Conservation (phyloP, 2,888 invertebrate genomes). For the Tenodera sinensis region DNA sequence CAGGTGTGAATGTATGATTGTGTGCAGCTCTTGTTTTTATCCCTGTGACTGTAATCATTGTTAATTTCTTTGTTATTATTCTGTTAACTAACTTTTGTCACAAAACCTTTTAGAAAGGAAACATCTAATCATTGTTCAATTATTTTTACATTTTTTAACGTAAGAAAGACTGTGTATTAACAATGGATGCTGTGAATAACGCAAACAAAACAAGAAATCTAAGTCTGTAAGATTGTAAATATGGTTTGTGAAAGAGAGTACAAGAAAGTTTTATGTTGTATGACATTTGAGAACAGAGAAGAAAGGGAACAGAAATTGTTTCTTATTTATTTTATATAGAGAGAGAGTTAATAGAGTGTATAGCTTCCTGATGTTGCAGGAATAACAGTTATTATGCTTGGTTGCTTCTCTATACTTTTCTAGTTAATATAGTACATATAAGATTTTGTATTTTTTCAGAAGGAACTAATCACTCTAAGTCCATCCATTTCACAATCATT, state of each 20-base stretch:
- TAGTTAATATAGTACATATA: not conserved
- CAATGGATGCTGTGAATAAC: not conserved
- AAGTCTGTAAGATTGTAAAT: not conserved
- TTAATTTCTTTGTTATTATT: too few relatives aligned
- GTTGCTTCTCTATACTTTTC: not conserved
- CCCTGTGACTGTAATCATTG: too few relatives aligned
- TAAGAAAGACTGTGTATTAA: not conserved
- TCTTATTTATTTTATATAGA: not conserved
- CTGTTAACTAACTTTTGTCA: not conserved
- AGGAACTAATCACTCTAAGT: constrained; percentile 7
- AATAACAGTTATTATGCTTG: not conserved
- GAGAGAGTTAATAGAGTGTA: not conserved
- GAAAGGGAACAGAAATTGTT: not conserved
- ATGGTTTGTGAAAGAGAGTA: not conserved
- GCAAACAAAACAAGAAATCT: not conserved
- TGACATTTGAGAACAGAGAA: not conserved
- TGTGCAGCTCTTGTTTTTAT: not conserved
- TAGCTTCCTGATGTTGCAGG: not conserved
- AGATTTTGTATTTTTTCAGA: not conserved
- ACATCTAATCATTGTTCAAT: not conserved
- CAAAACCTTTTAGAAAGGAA: not conserved
- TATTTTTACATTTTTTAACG: not conserved
- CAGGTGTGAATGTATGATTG: not conserved
- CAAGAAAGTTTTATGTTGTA: not conserved
- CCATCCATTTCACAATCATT: constrained; percentile 22